Base-by-base conservation (phyloP, 2,797 vertebrate species). In the Sebastolobus altivelis region DNA sequence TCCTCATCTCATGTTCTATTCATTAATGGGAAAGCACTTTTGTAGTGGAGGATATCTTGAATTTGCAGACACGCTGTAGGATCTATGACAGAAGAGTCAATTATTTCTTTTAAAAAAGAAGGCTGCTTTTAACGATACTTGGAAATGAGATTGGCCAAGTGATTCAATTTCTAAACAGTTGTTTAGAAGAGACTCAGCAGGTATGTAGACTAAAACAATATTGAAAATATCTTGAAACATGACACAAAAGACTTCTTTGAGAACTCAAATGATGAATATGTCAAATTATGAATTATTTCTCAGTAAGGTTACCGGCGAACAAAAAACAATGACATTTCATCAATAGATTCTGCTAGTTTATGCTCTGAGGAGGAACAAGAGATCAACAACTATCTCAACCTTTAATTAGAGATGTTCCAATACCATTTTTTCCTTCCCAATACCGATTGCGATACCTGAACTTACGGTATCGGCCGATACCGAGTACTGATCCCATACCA, bases 1-100 rank as follows among this genome's bases (percentile, higher is more conserved):
- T 96, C 90, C 93, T 72, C 83, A 62, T 92, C 91, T 92, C 87
- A 87, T 93, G 91, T 91, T 93, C 88, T 90, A 86, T 92, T 93
- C 93, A 93, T 94, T 95, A 94, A 92, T 90, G 87, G 78, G 87
- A 83, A 90, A 91, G 86, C 81, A 85, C 81, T 88, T 93, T 82
- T 91, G 90, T 90, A 91, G 87, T 60, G 82, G 88, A 86, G 89
- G 88, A 91, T 94, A 93, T 94, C 91, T 94, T 85, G 87, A 90
- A 89, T 91, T 90, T 89, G 89, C 91, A 91, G 90, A 89, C 92
- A 89, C 75, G 85, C 84, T 91, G 71, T 77, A 85, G 87, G 89
- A 91, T 92, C 86, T 88, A 71, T 67, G 82, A 90, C 80, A 83
- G 86, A 89, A 69, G 62, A 65, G 75, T 87, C 76, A 79, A 82